Evolutionary conservation across 2,797 vertebrate genomes (phyloP).

Genomic region (Meriones psammophilus): DNA sequence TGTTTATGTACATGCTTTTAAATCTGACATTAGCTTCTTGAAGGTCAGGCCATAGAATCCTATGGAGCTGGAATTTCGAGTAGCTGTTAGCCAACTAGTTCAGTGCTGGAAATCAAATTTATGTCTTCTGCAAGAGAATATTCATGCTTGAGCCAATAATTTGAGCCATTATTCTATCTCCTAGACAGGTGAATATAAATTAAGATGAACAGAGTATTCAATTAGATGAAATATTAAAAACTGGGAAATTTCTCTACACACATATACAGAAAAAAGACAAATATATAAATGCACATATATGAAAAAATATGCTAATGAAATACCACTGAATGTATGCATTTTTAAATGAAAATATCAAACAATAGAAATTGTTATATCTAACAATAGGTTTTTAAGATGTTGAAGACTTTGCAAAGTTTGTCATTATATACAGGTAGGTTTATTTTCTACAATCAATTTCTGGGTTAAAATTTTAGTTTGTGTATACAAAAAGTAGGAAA

Average conservation of each 20-base stretch:
- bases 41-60: too few species aligned
- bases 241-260: background rate
- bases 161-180: too few species aligned
- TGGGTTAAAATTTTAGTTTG: conserved; percentile 1
- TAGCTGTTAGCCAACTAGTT: too few species aligned
- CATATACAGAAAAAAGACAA: background rate
- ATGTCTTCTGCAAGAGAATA: background rate
- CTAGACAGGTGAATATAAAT: background rate
- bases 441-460: background rate
- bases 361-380: background rate
- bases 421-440: background rate
- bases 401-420: background rate
- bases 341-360: conserved; percentile 4
- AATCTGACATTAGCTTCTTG: background rate
- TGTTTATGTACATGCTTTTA: background rate
- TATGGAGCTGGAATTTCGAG: background rate
- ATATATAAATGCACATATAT: background rate
- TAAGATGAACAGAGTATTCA: background rate
- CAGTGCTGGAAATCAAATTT: background rate
- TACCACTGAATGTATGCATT: background rate
- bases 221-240: conserved; percentile 35
- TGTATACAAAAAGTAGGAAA: conserved; percentile 10
- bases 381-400: background rate
- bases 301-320: background rate
- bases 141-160: background rate